These are phyloP conservation scores for Meloidogyne exigua DNA, from an alignment of 1,140 invertebrate species.

Conservation along the genomic window DNA sequence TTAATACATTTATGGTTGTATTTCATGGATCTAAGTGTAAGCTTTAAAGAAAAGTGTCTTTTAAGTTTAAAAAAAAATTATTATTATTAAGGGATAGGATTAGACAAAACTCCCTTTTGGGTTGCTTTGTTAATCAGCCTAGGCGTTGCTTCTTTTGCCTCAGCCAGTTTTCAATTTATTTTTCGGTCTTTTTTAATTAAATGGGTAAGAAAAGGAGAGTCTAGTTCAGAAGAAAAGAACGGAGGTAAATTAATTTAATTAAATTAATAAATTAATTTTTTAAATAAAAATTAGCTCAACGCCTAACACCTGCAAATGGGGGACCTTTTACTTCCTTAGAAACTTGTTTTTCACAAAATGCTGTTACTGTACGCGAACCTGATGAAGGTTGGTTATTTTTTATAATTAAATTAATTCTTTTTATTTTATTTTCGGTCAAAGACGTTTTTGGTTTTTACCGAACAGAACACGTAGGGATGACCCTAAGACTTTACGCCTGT, in stretches of 20 bases:
- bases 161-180: conserved; percentile 33
- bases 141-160: conserved; percentile 8
- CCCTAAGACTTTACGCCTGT: conserved; percentile 37
- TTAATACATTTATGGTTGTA: conserved; percentile 87
- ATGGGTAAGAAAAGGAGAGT: conserved; percentile 20
- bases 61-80: background rate
- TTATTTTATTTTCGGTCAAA: background rate
- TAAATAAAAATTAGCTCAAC: background rate
- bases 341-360: background rate
- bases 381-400: background rate
- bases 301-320: background rate
- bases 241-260: background rate
- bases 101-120: conserved; percentile 36
- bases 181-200: conserved; percentile 28
- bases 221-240: background rate
- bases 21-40: conserved; percentile 77
- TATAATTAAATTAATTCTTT: background rate
- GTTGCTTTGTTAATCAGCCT: conserved; percentile 24
- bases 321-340: background rate
- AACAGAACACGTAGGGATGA: conserved; percentile 31
- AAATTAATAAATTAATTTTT: background rate
- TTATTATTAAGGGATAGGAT: conserved; percentile 32
- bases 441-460: conserved; percentile 43
- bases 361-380: conserved; percentile 26
- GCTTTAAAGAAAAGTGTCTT: background rate